Evolutionary conservation across 2,113 vertebrate genomes (phyloP), one percentile per base, ranked within the genome.

Genomic region (Aleadryas rufinucha): DNA sequence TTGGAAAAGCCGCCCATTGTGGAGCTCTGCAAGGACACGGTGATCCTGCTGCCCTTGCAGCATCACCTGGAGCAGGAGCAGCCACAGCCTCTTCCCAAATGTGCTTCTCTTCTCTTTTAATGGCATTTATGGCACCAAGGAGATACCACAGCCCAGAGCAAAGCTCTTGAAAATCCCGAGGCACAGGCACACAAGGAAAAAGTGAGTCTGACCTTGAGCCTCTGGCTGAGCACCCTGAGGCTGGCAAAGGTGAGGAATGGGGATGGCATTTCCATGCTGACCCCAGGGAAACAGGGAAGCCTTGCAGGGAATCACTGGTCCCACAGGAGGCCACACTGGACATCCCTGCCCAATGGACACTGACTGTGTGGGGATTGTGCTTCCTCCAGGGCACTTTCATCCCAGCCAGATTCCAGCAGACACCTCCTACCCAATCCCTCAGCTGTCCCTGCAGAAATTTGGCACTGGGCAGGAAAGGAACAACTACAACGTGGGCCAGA

Each of bases 391-490:
- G 59, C n/a, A 35, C 7, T 37, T 78, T 6, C 31, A 50, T 9
- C 50, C 60, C 71, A 60, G 2, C 1, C 30, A 22, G 20, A 5
- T 27, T 44, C 50, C 78, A 90, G 69, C 52, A 71, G 30, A 20
- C 0, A 1, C 35, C 64, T 28, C 0, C 0, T 7, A 6, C 56
- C 20, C 22, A 10, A 4, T 15, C 15, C 63, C 39, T 74, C 1
- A 20, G 11, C 68, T 77, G 23, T 4, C 42, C 15, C 45, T n/a
- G 33, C 74, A 70, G 65, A 35, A 39, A 50, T 10, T 11, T 49
- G 39, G 30, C 13, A 4, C 8, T 10, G 50, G 45, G 15, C 77
- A 78, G 65, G 54, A 60, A 33, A 27, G 59, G 47, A 37, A 4
- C 11, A 6, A 10, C 4, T 1, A 1, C 10, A 47, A 47, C 19